Evolutionary conservation across 1,140 invertebrate genomes (phyloP).

Genomic region (Drosophila mojavensis): DNA sequence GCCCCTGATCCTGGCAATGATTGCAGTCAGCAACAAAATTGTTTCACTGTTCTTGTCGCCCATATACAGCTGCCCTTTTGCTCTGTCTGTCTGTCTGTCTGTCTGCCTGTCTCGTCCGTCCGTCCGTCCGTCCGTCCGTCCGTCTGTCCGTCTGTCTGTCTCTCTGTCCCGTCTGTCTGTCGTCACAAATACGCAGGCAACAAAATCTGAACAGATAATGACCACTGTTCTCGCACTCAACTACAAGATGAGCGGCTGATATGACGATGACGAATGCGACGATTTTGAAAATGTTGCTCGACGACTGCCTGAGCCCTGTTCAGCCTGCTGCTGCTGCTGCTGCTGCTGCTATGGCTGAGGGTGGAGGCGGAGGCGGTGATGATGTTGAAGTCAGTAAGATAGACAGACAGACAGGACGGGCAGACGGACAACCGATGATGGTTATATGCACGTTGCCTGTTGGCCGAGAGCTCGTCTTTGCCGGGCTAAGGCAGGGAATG

Average conservation of each 20-base stretch:
- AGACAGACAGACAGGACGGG: slow-evolving; percentile 10
- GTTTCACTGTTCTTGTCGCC: slow-evolving; percentile 46
- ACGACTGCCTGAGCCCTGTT: slow-evolving; percentile 21
- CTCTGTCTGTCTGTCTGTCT: slow-evolving; percentile 9
- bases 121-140: slow-evolving; percentile 11
- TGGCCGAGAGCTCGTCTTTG: slow-evolving; percentile 12
- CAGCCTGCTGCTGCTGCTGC: not conserved
- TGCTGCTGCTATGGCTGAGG: not conserved
- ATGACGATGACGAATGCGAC: slow-evolving; percentile 77
- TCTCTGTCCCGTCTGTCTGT: slow-evolving; percentile 19
- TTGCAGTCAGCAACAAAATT: slow-evolving; percentile 72
- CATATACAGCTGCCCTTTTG: not conserved
- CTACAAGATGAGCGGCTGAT: slow-evolving; percentile 75
- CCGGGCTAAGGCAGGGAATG: slow-evolving; percentile 15
- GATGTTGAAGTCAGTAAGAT: slow-evolving; percentile 40
- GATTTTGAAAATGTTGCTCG: slow-evolving; percentile 62
- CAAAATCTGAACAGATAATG: slow-evolving; percentile 75
- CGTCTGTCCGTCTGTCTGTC: slow-evolving; percentile 11
- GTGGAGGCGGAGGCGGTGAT: slow-evolving; percentile 33
- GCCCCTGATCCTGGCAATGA: slow-evolving; percentile 69
- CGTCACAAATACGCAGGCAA: slow-evolving; percentile 47
- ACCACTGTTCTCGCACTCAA: slow-evolving; percentile 76
- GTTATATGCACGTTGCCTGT: slow-evolving; percentile 47
- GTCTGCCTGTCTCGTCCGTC: slow-evolving; percentile 6
- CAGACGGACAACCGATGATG: slow-evolving; percentile 46